A percentile compares a stretch with the other conserved stretches of the same genome.
Evolutionary conservation across 1,140 invertebrate genomes (phyloP).

Genomic region (Melitaea cinxia): DNA sequence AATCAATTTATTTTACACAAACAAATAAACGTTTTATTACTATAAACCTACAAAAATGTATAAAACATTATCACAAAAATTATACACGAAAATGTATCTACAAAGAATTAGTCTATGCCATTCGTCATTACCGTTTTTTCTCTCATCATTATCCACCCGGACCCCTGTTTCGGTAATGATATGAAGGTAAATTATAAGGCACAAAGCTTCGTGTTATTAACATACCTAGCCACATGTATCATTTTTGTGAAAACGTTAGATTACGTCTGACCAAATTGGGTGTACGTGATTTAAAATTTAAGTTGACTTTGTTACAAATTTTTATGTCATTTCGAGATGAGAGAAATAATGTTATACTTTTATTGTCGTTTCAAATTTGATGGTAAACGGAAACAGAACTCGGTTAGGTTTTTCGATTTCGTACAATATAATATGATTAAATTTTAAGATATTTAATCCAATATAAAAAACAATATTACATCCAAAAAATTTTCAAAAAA

Average conservation of each 20-base stretch:
- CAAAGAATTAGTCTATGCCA: slow-evolving; percentile 46
- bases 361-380: background rate
- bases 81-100: slow-evolving; percentile 26
- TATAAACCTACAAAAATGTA: no score
- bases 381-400: no score
- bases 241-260: slow-evolving; percentile 42
- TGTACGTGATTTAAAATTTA: slow-evolving; percentile 23
- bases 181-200: slow-evolving; percentile 73
- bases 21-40: no score
- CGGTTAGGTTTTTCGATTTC: no score
- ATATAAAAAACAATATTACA: no score
- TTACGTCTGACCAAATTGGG: slow-evolving; percentile 28
- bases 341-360: background rate
- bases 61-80: background rate
- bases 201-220: slow-evolving; percentile 65
- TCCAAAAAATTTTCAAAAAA: no score
- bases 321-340: background rate
- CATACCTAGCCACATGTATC: slow-evolving; percentile 62
- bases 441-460: no score
- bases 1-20: no score
- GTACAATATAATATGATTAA: no score
- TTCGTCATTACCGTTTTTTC: slow-evolving; percentile 70
- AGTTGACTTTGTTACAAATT: slow-evolving; percentile 1
- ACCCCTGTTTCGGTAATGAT: slow-evolving; percentile 67
- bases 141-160: slow-evolving; percentile 63